These are phyloP conservation scores for Xanthia togata DNA, from an alignment of 2,888 invertebrate species.

Conservation along the genomic window DNA sequence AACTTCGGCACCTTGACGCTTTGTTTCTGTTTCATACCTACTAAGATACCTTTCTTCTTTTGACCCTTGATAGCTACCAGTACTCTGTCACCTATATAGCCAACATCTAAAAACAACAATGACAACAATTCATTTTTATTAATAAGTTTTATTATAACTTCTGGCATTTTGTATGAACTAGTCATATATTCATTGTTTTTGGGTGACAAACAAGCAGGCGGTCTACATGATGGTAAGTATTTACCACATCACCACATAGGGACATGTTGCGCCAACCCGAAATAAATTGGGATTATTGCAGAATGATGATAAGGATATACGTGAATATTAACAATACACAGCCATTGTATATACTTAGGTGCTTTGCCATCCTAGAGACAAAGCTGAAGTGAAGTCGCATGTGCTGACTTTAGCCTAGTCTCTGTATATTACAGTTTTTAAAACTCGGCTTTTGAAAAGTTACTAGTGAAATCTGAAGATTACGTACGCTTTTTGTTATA, in stretches of 20 bases:
- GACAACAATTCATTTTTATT: neutral
- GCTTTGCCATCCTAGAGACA: neutral
- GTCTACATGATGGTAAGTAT: neutral
- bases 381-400: neutral
- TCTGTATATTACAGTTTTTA: neutral
- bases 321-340: neutral
- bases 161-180: neutral
- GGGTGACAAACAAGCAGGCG: neutral
- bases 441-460: neutral
- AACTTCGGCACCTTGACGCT: slow-evolving; percentile 95
- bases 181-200: neutral
- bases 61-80: slow-evolving; percentile 98
- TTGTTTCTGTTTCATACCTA: slow-evolving; percentile 96
- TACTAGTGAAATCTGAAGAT: neutral
- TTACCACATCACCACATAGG: neutral
- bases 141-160: no score
- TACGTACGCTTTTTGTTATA: slow-evolving; percentile 94
- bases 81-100: slow-evolving; percentile 95
- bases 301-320: no score
- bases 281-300: no score
- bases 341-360: neutral
- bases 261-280: no score
- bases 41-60: slow-evolving; percentile 96
- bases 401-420: neutral
- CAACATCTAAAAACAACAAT: slow-evolving; percentile 83